Percentiles rank a stretch among this genome's conserved stretches.
Conservation (phyloP, 2,797 vertebrate genomes). For the Lagorchestes hirsutus region DNA sequence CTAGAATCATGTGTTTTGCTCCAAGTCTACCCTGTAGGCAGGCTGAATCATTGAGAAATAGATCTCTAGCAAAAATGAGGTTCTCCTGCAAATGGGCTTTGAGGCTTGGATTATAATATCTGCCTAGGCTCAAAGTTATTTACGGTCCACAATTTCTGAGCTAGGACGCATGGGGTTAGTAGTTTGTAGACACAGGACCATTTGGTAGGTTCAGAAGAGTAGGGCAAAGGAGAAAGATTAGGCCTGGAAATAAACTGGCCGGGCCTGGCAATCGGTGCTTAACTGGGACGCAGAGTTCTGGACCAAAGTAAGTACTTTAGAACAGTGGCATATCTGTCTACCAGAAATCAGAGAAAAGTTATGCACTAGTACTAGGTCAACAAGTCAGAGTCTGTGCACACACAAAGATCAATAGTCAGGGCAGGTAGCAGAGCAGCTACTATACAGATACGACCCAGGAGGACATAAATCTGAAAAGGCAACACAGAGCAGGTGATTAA, state of each 20-base stretch:
- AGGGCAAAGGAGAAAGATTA: constrained; percentile 10
- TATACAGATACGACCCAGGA: constrained; percentile 34
- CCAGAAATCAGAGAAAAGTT: neutral
- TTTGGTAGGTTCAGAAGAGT: neutral
- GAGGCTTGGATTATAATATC: neutral
- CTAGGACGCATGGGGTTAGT: neutral
- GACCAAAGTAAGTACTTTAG: constrained; percentile 16
- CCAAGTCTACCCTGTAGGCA: neutral
- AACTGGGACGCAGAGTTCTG: constrained; percentile 38
- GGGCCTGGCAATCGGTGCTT: constrained; percentile 34
- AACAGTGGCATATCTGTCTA: constrained; percentile 27
- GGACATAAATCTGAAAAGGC: constrained; percentile 23
- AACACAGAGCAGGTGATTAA: neutral
- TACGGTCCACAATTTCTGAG: constrained; percentile 10
- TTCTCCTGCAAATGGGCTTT: neutral
- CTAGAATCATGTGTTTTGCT: neutral
- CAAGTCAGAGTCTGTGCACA: neutral
- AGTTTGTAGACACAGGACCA: neutral
- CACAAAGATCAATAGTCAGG: constrained; percentile 9
- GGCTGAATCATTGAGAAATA: neutral
- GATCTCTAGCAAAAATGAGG: neutral
- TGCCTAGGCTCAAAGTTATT: constrained; percentile 36
- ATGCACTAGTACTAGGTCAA: constrained; percentile 2
- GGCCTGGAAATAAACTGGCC: neutral
- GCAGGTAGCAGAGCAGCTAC: constrained; percentile 27